These are phyloP conservation scores for Drosophila quadrilineata DNA, from an alignment of 1,140 invertebrate genomes.

Conservation along the genomic window DNA sequence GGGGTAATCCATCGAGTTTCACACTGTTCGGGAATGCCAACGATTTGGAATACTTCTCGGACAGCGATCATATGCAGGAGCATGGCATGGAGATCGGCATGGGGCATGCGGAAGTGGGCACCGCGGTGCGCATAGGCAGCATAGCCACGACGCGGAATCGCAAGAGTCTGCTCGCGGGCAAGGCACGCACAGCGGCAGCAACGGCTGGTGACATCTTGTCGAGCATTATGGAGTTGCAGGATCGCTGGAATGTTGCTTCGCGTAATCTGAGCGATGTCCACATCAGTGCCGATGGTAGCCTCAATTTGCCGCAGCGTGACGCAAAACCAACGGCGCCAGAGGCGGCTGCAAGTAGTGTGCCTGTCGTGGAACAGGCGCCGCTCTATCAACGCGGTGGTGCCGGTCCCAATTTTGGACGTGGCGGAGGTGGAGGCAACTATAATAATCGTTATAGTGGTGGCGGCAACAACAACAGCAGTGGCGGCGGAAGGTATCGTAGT, in stretches of 20 bases:
- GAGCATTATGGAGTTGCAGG: slow-evolving; percentile 88
- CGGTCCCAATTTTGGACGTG: slow-evolving; percentile 78
- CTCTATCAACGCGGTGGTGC: slow-evolving; percentile 84
- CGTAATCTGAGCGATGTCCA: slow-evolving; percentile 65
- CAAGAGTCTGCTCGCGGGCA: slow-evolving; percentile 57
- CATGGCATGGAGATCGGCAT: slow-evolving; percentile 22
- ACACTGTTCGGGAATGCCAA: slow-evolving; percentile 84
- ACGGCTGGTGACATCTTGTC: slow-evolving; percentile 85
- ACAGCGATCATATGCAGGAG: slow-evolving; percentile 47
- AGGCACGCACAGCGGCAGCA: slow-evolving; percentile 36
- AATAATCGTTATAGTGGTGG: slow-evolving; percentile 81
- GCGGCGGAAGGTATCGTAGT: slow-evolving; percentile 68
- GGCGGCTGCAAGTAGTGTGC: background rate
- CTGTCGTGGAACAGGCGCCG: slow-evolving; percentile 80
- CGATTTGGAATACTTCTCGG: slow-evolving; percentile 85
- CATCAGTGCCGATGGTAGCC: slow-evolving; percentile 71
- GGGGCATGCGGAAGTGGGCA: slow-evolving; percentile 81
- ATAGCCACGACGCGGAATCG: slow-evolving; percentile 52
- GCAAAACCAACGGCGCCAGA: slow-evolving; percentile 31
- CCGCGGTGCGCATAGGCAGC: slow-evolving; percentile 54
- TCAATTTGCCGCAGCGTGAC: slow-evolving; percentile 50
- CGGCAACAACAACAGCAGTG: slow-evolving; percentile 67
- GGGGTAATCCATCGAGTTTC: slow-evolving; percentile 72
- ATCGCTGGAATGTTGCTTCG: slow-evolving; percentile 85
- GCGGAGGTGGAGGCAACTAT: slow-evolving; percentile 80